Base-by-base conservation (phyloP, 2,888 invertebrate genomes). In the Acrocyrtus sp. region DNA sequence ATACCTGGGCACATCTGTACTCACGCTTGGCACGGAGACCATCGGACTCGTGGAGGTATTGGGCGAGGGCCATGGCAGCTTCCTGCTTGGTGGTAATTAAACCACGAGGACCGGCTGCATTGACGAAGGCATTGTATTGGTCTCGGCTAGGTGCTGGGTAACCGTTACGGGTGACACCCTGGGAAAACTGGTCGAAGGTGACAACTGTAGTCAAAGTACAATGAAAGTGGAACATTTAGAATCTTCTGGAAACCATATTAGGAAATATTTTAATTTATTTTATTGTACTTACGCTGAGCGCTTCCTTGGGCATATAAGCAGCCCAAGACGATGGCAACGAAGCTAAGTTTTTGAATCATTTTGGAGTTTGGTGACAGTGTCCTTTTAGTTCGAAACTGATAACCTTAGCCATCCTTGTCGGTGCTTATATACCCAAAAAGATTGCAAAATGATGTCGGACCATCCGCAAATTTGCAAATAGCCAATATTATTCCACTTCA, bases 41-140 rank as follows among this genome's bases (percentile, higher is more conserved):
- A 26, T 63, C 78, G 15, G 78, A 75, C 48, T 80, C 80, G 24
- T 78, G 77, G 1, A 78, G 56, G 41, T 54, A 75, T 3, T 78
- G 75, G 10, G 78, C 57, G 2, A 79, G 51, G 26, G 75, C 76
- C 79, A 78, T 78, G 4, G 79, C 79, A 8, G 76, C 74, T 56
- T 79, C 79, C 50, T 67, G 65, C 47, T 76, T 73, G 1, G 57
- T 45, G 1, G 63, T 62, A 21, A 80, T 76, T 12, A 19, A 24
- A 19, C 75, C 79, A 29, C 69, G 56, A 15, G 45, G 60, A 0
- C 73, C 45, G 17, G 58, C 70, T 3, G 45, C 51, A 19, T 45
- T 21, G 0, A 72, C 45, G 60, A 77, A 80, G 5, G 51, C 60
- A 34, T 69, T 62, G 68, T 75, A 78, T 22, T 74, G 69, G 1